phyloP scores from a whole-genome alignment of 2,888 invertebrate species.

The Neria commutata region DNA sequence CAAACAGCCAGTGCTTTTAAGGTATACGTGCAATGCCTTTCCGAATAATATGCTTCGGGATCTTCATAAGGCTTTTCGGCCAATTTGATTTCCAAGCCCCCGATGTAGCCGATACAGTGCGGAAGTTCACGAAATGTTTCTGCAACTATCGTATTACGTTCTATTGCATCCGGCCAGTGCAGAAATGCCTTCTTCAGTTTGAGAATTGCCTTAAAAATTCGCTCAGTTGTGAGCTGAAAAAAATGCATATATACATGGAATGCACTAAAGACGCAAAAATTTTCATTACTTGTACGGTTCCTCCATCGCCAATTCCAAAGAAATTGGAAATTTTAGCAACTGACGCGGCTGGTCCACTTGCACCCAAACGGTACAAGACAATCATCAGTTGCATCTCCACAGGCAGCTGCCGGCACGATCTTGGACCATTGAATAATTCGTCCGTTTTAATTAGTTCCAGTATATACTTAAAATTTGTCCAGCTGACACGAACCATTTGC shows the following conservation, averaged over 20 bases:
- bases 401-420: not conserved
- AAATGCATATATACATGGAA: too few species aligned
- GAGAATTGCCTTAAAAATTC: not conserved
- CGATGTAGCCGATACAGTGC: conserved; percentile 23
- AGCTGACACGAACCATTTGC: not conserved
- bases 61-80: conserved; percentile 21
- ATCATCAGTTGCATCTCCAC: not conserved
- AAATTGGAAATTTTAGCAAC: conserved; percentile 15
- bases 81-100: conserved; percentile 27
- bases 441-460: not conserved
- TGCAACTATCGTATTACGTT: conserved; percentile 14
- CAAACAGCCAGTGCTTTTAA: conserved; percentile 21
- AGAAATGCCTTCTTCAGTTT: too few species aligned
- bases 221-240: not conserved
- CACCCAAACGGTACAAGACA: not conserved
- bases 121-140: conserved; percentile 19
- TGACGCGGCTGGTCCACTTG: not conserved
- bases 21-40: too few species aligned
- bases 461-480: not conserved
- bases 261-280: too few species aligned
- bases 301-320: conserved; percentile 17
- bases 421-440: not conserved
- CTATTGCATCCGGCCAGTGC: conserved; percentile 9
- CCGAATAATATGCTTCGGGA: conserved; percentile 23
- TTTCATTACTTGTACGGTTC: not conserved